Evolutionary conservation across 2,113 vertebrate genomes (phyloP).

Genomic region (Muntiacus muntjak): DNA sequence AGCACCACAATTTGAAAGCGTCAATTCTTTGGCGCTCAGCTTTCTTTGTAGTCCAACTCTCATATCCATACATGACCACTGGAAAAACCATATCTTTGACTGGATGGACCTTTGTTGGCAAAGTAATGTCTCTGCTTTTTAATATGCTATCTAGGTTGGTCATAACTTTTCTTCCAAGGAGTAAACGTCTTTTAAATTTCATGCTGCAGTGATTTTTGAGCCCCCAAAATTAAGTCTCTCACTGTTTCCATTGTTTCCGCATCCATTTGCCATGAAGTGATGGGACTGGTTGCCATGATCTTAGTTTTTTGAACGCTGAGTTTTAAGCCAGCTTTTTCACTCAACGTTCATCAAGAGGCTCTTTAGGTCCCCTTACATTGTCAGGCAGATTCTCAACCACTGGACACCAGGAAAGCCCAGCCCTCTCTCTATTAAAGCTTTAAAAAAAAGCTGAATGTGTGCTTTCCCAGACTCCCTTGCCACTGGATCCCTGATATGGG

Average conservation of each 20-base stretch:
- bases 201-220: not conserved
- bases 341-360: not conserved
- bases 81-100: not conserved
- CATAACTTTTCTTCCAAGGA: not conserved
- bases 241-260: not conserved
- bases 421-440: not conserved
- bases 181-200: not conserved
- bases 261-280: not conserved
- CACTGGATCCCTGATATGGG: not conserved
- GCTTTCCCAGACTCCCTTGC: not conserved
- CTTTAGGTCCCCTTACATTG: not conserved
- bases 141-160: not conserved
- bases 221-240: not conserved
- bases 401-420: not conserved
- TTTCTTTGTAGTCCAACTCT: not conserved
- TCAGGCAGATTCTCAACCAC: not conserved
- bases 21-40: not conserved
- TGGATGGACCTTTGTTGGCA: not conserved
- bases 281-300: not conserved
- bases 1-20: not conserved
- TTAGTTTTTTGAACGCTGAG: not conserved
- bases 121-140: not conserved
- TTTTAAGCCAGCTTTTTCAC: not conserved
- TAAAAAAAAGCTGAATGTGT: not conserved
- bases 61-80: not conserved